Evolutionary conservation across 2,113 vertebrate genomes (phyloP), one percentile per base, ranked within the genome.

Genomic region (Heterochromis multidens): DNA sequence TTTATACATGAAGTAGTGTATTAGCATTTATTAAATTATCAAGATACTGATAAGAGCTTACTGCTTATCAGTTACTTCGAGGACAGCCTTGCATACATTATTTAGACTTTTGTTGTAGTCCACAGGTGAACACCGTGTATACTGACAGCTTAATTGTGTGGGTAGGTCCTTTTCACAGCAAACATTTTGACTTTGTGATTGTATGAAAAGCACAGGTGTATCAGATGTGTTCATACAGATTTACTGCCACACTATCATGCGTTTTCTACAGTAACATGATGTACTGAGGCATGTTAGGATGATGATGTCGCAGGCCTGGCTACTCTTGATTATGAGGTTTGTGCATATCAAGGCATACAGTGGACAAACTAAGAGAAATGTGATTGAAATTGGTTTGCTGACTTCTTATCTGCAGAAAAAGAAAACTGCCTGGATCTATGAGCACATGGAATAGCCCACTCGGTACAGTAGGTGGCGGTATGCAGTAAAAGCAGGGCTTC

Each of bases 391-490:
- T 29, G 43, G 19, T 72, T 40, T 43, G 4, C 10, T 70, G 8
- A 43, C 33, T 63, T 67, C 7, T 40, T 46, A 23, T 10, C 25
- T 72, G 40, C 65, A 27, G 37, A 46, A 27, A n/a, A 70, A 43
- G 23, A 72, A 72, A 72, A 12, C 40, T 29, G 43, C 31, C 29
- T 33, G n/a, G 21, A 4, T 77, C 21, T 77, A 5, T 46, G 43
- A 67, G 0, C 63, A 46, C 37, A 4, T 27, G 37, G 19, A 9
- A 59, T 19, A 12, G 7, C 33, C 23, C 25, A 12, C 27, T 76
- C 43, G 29, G 23, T 31, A 57, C 89, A 81, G 17, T 23, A 85
- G 91, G 70, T 23, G 77, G 81, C 81, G 54, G 6, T 62, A 17
- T 17, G 37, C 11, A 21, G 13, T 31, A 9, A 56, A 14, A 37